phyloP scores from a whole-genome alignment of 2,888 invertebrate species.

The Azorinus chamasolen region DNA sequence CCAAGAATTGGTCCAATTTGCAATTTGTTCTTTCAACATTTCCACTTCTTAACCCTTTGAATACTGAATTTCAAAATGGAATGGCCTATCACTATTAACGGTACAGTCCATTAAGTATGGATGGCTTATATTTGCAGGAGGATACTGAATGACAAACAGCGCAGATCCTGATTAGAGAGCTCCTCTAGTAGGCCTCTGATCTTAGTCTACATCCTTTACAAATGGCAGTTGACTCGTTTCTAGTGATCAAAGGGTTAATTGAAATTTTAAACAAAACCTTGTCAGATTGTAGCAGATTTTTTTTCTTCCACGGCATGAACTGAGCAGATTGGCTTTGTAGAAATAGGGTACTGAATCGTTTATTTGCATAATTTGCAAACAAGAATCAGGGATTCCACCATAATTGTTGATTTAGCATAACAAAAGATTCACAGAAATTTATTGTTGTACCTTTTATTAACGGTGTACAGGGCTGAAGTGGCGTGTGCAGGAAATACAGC shows the following conservation, averaged over 20 bases:
- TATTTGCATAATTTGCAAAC: slow-evolving; percentile 66
- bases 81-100: too few species aligned
- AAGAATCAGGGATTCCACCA: slow-evolving; percentile 50
- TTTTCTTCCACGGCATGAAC: slow-evolving; percentile 3
- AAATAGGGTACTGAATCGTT: slow-evolving; percentile 24
- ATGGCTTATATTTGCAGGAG: too few species aligned
- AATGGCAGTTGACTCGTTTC: too few species aligned
- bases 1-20: not conserved
- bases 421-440: slow-evolving; percentile 52
- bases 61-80: too few species aligned
- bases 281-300: slow-evolving; percentile 22
- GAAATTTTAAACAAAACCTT: slow-evolving; percentile 34
- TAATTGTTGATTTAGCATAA: slow-evolving; percentile 59
- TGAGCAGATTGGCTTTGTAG: slow-evolving; percentile 40
- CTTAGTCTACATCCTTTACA: too few species aligned
- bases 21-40: slow-evolving; percentile 3
- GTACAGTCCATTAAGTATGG: too few species aligned
- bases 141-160: too few species aligned
- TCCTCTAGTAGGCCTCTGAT: too few species aligned
- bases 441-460: slow-evolving; percentile 57
- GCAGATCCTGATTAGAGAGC: too few species aligned
- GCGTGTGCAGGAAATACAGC: slow-evolving; percentile 46
- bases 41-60: too few species aligned
- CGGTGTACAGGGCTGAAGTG: slow-evolving; percentile 49
- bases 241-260: too few species aligned